Percentiles rank a stretch among this genome's conserved stretches.
These are phyloP conservation scores for Microvelia longipes DNA, from an alignment of 1,140 invertebrate species.

Conservation along the genomic window DNA sequence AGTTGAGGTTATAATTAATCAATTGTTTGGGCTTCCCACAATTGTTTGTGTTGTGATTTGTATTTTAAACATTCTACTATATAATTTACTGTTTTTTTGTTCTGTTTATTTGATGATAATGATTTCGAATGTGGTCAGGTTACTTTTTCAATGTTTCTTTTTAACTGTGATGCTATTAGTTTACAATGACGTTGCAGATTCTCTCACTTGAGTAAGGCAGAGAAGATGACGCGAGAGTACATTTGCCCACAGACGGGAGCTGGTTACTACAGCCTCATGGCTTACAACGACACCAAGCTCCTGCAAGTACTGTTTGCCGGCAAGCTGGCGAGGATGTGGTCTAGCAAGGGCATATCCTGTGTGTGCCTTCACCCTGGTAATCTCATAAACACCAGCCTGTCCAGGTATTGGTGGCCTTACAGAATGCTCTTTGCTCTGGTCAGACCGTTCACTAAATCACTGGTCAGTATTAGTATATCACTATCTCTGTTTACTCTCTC, in stretches of 20 bases:
- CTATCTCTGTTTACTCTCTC: background rate
- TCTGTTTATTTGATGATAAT: too few relatives aligned
- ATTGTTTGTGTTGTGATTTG: too few relatives aligned
- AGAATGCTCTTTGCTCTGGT: constrained; percentile 58
- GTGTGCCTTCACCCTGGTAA: constrained; percentile 86
- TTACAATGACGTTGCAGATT: too few relatives aligned
- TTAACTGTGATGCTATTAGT: too few relatives aligned
- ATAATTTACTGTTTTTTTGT: too few relatives aligned
- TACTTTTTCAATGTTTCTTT: too few relatives aligned
- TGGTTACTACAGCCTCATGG: constrained; percentile 58
- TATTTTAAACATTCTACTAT: too few relatives aligned
- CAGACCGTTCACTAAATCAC: constrained; percentile 84
- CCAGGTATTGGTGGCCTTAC: constrained; percentile 72
- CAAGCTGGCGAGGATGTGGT: constrained; percentile 55
- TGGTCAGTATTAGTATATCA: constrained; percentile 42
- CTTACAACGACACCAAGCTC: constrained; percentile 82
- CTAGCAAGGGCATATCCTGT: constrained; percentile 48
- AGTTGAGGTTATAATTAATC: too few relatives aligned
- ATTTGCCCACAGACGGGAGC: constrained; percentile 36
- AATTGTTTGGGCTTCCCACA: too few relatives aligned
- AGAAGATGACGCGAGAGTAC: constrained; percentile 41
- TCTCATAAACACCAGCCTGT: constrained; percentile 58
- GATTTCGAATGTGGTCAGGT: too few relatives aligned
- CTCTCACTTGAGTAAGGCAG: constrained; percentile 38
- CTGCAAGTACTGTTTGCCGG: constrained; percentile 73